Percentiles rank a stretch among this genome's conserved stretches.
These are phyloP conservation scores for Tringa solitaria DNA, from an alignment of 2,113 vertebrate genomes.

Conservation along the genomic window DNA sequence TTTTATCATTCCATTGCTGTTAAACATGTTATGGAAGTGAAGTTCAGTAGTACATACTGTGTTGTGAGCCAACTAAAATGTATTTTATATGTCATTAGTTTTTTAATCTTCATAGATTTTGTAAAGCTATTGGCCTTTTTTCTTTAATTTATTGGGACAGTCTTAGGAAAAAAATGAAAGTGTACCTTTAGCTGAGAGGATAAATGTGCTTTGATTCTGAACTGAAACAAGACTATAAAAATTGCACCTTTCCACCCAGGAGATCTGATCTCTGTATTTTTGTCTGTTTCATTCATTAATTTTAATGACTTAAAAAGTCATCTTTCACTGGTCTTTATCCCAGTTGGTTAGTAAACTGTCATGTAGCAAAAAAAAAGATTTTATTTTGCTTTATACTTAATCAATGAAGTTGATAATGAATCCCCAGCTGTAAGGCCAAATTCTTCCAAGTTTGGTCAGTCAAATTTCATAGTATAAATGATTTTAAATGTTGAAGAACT, in stretches of 20 bases:
- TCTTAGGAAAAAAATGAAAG: background rate
- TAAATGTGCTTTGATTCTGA: background rate
- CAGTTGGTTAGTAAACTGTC: background rate
- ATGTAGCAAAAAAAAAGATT: background rate
- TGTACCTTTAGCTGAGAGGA: background rate
- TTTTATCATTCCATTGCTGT: background rate
- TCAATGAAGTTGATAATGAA: background rate
- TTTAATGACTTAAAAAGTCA: background rate
- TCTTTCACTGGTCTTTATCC: background rate
- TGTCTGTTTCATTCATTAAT: background rate
- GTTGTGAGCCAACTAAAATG: background rate
- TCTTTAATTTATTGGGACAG: background rate
- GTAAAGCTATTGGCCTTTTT: background rate
- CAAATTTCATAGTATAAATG: background rate
- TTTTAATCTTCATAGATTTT: background rate
- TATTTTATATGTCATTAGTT: background rate
- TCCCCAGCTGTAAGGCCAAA: background rate
- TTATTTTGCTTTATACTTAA: slow-evolving; percentile 3
- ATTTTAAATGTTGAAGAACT: background rate
- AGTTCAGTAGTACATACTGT: background rate
- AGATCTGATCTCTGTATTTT: background rate
- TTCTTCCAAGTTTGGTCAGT: background rate
- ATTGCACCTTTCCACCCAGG: background rate
- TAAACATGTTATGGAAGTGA: background rate
- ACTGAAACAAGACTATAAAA: background rate